Conservation (phyloP, 2,113 vertebrate species). For the Vicugna pacos region DNA sequence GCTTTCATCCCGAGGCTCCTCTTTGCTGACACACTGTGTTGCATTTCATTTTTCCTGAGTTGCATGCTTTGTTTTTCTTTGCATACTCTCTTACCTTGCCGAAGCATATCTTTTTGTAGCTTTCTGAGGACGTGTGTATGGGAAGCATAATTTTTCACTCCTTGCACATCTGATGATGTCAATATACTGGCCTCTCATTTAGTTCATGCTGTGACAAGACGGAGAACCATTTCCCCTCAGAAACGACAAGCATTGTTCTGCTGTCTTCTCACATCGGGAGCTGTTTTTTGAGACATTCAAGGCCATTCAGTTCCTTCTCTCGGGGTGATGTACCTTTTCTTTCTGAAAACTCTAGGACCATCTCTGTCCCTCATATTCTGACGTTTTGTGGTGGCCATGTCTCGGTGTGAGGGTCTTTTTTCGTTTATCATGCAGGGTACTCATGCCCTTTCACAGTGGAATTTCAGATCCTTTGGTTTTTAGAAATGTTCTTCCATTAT, state of each 20-base stretch:
- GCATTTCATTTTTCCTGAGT: conserved; percentile 1
- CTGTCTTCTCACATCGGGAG: neutral
- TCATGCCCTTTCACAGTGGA: neutral
- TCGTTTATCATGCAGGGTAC: neutral
- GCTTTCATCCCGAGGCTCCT: neutral
- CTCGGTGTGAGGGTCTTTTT: neutral
- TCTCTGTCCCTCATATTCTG: neutral
- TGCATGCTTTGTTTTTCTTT: neutral
- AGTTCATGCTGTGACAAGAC: neutral
- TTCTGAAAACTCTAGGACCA: neutral
- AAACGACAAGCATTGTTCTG: neutral
- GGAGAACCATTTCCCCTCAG: neutral
- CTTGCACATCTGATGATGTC: neutral
- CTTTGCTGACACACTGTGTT: neutral
- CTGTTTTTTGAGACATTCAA: neutral
- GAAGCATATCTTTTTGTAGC: neutral
- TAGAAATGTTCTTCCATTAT: neutral
- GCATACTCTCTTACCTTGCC: neutral
- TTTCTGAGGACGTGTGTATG: neutral
- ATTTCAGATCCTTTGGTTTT: neutral
- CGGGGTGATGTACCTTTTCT: neutral
- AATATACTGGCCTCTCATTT: neutral
- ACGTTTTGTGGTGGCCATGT: neutral
- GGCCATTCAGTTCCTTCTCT: neutral
- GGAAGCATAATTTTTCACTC: neutral